These are phyloP conservation scores for Erebia ligea DNA, from an alignment of 2,888 invertebrate species.

Conservation along the genomic window DNA sequence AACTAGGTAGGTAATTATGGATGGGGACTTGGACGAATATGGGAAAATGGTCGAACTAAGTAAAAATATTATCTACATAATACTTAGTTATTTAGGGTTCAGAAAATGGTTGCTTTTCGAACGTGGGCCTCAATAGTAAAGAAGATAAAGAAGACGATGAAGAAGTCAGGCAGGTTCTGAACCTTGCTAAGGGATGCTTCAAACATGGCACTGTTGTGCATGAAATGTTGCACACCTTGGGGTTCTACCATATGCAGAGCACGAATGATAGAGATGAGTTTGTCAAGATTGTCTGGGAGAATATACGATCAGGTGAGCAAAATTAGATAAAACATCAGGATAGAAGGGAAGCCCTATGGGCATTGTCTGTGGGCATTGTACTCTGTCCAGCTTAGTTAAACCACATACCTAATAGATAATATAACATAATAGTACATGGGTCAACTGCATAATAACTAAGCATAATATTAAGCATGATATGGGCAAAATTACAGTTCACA, in stretches of 20 bases:
- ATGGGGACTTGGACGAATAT: no score
- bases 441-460: no score
- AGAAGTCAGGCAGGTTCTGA: constrained; percentile 70
- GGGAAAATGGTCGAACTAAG: no score
- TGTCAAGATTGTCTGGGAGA: constrained; percentile 89
- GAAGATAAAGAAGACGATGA: constrained; percentile 57
- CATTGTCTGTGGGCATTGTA: neutral
- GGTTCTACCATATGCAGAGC: constrained; percentile 93
- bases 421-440: no score
- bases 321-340: neutral
- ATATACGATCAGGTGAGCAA: constrained; percentile 83
- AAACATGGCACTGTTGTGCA: constrained; percentile 87
- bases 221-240: constrained; percentile 91
- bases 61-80: neutral
- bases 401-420: no score
- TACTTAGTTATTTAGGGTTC: constrained; percentile 88
- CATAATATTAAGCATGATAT: no score
- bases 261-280: constrained; percentile 89
- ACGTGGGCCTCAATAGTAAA: constrained; percentile 65
- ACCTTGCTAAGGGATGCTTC: constrained; percentile 82
- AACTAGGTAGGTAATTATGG: no score
- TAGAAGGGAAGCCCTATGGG: no score
- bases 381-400: no score
- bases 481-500: no score
- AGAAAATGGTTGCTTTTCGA: constrained; percentile 81